A percentile compares a stretch with the other conserved stretches of the same genome.
These are phyloP conservation scores for Tromatobia lineatoria DNA, from an alignment of 2,888 invertebrate species.

Conservation along the genomic window DNA sequence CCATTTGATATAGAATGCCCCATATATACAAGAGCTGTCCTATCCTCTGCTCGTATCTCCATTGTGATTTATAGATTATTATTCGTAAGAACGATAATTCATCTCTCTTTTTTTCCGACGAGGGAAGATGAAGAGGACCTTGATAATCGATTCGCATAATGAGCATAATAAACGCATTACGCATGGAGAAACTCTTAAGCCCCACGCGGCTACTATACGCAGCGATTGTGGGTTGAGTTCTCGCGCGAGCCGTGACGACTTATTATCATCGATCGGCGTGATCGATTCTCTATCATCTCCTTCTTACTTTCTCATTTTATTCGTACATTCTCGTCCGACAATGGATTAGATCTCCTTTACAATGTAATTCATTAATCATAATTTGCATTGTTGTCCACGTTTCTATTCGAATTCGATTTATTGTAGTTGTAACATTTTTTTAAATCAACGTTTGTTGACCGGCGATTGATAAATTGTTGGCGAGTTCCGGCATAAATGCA, in stretches of 20 bases:
- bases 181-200: constrained; percentile 39
- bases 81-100: constrained; percentile 50
- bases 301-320: no score
- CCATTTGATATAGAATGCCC: no score
- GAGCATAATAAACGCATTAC: constrained; percentile 55
- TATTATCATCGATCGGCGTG: constrained; percentile 57
- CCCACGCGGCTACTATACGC: constrained; percentile 11
- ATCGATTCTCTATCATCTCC: constrained; percentile 56
- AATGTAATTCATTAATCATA: constrained; percentile 61
- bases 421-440: background rate
- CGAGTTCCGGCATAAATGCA: background rate
- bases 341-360: constrained; percentile 39
- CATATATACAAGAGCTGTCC: background rate
- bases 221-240: constrained; percentile 43
- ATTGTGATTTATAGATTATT: constrained; percentile 44
- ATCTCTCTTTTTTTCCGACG: constrained; percentile 7
- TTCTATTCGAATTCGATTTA: constrained; percentile 13
- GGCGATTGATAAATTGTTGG: background rate
- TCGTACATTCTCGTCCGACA: constrained; percentile 45
- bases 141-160: constrained; percentile 62
- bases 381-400: constrained; percentile 31
- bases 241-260: constrained; percentile 43
- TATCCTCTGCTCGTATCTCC: background rate
- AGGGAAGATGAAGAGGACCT: constrained; percentile 39
- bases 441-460: background rate